Base-by-base conservation (phyloP, 2,888 invertebrate species). In the Muscina levida region DNA sequence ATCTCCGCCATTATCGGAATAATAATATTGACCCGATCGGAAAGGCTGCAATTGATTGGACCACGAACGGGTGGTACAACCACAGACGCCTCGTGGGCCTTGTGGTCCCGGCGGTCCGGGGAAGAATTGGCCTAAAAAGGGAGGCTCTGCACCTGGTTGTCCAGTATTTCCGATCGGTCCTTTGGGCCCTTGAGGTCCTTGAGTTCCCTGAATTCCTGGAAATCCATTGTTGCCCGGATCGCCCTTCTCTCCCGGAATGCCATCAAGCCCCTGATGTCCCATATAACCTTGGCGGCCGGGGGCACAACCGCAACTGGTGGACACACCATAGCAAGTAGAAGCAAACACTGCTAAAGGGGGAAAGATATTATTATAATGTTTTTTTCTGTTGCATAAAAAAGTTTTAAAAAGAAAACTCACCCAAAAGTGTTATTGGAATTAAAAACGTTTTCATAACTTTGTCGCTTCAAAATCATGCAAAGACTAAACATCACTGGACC, bases 281-380 rank as follows among this genome's bases (percentile, higher is more conserved):
- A 39, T 11, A 2, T n/a, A 2, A 8, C 74, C 74, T 11, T 22
- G 57, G 1, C 6, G 17, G 1, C 74, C 74, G 0, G 74, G 74
- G 26, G 39, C 37, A 62, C 74, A 75, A 39, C 67, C 74, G 15
- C 74, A 75, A 42, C 24, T 26, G 37, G 48, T 39, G 17, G 19
- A 26, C 0, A 37, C 59, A 0, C 26, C 59, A 5, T 11, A 17
- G 39, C 17, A 13, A 6, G 17, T 11, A n/a, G n/a, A 37, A 1
- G 59, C 11, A 15, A 48, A 24, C 39, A 24, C 17, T 51, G 59
- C 74, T 75, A 1, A 0, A 59, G 48, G 48, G 3, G 46, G 8
- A 39, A 31, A 17, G 8, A 31, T 17, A 66, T 22, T 59, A 1
- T 4, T 1, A 24, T 3, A 11, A 31, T n/a, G n/a, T 56, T 42